These are phyloP conservation scores for Plutella xylostella DNA, from an alignment of 2,888 invertebrate species.

Conservation along the genomic window DNA sequence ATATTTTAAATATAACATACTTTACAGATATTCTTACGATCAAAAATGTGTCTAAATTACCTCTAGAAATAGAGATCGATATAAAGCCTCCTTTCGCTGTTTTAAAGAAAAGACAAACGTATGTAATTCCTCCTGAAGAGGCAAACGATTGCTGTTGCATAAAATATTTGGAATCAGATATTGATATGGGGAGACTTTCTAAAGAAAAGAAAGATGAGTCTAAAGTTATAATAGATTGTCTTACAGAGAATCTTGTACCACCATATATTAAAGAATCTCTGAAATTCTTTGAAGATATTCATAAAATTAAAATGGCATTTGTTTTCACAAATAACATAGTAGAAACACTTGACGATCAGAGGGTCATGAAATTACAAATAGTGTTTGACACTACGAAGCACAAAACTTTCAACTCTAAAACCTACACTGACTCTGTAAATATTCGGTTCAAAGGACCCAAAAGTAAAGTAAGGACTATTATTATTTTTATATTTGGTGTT, in stretches of 20 bases:
- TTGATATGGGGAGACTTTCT: constrained; percentile 36
- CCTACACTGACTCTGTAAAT: constrained; percentile 47
- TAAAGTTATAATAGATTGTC: constrained; percentile 40
- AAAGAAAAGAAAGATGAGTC: constrained; percentile 36
- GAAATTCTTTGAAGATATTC: constrained; percentile 54
- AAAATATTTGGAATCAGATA: constrained; percentile 42
- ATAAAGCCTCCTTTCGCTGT: constrained; percentile 63
- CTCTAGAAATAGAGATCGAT: constrained; percentile 53
- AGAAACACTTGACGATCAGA: constrained; percentile 50
- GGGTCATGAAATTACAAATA: constrained; percentile 55
- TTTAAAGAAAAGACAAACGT: constrained; percentile 42
- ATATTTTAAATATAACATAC: neutral
- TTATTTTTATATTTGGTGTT: constrained; percentile 1
- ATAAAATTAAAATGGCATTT: constrained; percentile 57
- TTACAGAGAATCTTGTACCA: constrained; percentile 45
- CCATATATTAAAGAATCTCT: constrained; percentile 37
- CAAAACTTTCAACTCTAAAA: constrained; percentile 39
- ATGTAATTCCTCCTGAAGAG: constrained; percentile 41
- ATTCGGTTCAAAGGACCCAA: constrained; percentile 56
- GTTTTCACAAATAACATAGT: constrained; percentile 44
- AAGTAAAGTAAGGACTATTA: constrained; percentile 38
- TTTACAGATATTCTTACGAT: constrained; percentile 64
- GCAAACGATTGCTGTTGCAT: constrained; percentile 49
- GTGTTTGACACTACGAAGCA: constrained; percentile 59
- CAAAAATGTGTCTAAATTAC: constrained; percentile 65